Conservation (phyloP, 2,113 vertebrate species). For the Pyxicephalus adspersus region DNA sequence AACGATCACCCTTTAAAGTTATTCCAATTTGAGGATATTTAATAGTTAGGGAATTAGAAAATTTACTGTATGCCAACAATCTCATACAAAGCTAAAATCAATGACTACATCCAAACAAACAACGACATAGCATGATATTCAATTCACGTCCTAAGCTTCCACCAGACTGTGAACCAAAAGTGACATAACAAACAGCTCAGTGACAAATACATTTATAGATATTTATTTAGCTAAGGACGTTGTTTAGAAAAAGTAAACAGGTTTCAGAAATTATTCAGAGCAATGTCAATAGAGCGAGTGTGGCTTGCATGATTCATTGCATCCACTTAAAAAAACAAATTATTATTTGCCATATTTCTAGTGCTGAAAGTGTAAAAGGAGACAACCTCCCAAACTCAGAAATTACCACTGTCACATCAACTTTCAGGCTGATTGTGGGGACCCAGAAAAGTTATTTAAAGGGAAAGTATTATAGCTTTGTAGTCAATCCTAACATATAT, state of each 20-base stretch:
- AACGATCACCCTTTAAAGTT: too few species aligned
- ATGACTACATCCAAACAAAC: background rate
- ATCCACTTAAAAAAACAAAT: constrained; percentile 19
- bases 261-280: constrained; percentile 30
- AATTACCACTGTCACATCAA: background rate
- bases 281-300: constrained; percentile 5
- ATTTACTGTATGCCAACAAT: background rate
- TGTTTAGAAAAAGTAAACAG: constrained; percentile 14
- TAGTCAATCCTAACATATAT: too few species aligned
- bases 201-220: constrained; percentile 16
- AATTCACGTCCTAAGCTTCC: constrained; percentile 6
- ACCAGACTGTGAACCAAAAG: constrained; percentile 9
- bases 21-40: too few species aligned
- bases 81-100: background rate
- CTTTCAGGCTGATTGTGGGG: too few species aligned
- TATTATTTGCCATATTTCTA: background rate
- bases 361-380: constrained; percentile 1
- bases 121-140: background rate
- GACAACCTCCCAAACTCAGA: background rate
- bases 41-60: background rate
- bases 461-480: too few species aligned
- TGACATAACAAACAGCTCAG: constrained; percentile 10
- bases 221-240: constrained; percentile 17
- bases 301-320: background rate
- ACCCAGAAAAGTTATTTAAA: too few species aligned